phyloP scores from a whole-genome alignment of 2,797 vertebrate genomes.

The Halcyon leucocephala region DNA sequence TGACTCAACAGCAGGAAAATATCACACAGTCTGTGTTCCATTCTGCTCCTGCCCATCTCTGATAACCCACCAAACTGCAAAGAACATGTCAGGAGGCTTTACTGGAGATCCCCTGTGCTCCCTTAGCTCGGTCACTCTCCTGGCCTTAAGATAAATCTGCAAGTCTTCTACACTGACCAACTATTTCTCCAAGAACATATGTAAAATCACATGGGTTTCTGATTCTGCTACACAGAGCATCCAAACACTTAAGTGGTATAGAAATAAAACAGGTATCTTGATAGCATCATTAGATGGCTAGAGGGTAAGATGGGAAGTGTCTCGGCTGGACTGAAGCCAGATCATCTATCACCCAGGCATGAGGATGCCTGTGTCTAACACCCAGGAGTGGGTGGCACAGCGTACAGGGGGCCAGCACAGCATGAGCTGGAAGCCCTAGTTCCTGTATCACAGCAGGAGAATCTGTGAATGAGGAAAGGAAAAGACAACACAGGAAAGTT shows the following conservation, averaged over 20 bases:
- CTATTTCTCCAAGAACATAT: background rate
- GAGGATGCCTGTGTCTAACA: background rate
- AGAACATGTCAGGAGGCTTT: background rate
- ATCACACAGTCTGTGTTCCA: background rate
- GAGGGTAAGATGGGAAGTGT: background rate
- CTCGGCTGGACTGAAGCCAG: background rate
- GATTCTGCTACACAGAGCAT: background rate
- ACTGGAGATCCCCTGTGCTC: background rate
- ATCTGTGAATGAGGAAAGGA: background rate
- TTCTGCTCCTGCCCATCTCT: background rate
- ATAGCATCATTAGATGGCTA: background rate
- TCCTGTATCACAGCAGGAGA: constrained; percentile 19
- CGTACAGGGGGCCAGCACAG: background rate
- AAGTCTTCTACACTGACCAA: background rate
- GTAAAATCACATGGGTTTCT: background rate
- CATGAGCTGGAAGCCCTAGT: constrained; percentile 20
- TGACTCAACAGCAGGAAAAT: background rate
- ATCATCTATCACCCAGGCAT: background rate
- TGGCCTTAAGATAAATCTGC: background rate
- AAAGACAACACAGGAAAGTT: background rate
- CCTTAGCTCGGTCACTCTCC: background rate
- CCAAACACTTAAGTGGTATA: background rate
- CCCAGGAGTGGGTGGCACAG: constrained; percentile 23
- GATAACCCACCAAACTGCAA: background rate
- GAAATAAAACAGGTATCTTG: background rate